Evolutionary conservation across 2,797 vertebrate genomes (phyloP), one percentile per base, ranked within the genome.

Genomic region (Margarornis squamiger): DNA sequence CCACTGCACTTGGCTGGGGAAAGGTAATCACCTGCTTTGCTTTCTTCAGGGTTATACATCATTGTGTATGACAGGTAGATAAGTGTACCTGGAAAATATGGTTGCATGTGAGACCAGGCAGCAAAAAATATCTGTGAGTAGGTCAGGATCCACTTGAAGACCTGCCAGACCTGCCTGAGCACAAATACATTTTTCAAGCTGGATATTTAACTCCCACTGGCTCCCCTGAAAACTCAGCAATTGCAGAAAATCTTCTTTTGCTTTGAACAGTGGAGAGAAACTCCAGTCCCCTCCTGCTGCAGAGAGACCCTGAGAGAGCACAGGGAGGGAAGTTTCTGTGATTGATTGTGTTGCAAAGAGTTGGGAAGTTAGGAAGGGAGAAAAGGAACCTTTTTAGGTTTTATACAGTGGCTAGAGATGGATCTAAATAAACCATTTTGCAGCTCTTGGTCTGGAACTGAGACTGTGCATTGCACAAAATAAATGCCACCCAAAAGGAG

Each of bases 11-110:
- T 70, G 70, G 48, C 74, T 55, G 66, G 51, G 59, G 83, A 84
- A 77, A 90, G 55, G 55, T 38, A 85, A 93, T 93, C 93, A 73
- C 88, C 59, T 78, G 15, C 90, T 84, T 81, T 81, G 61, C 43
- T 86, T 90, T 75, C 71, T 90, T 68, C 22, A 11, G 77, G 29
- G 54, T 38, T 80, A n/a, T 68, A 68, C 46, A 72, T 80, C 49
- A 34, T 5, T 21, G 41, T 58, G 30, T 45, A 43, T 16, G 72
- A 82, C 89, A 95, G 70, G 86, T 16, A 90, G 91, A 72, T 49
- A 86, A 91, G 55, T 29, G 49, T 39, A 68, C 67, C 80, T 85
- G 88, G 82, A 93, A 95, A 96, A 94, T 23, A 77, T 0, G 6
- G 45, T 23, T 80, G n/a, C 59, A 34, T 29, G 78, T 59, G 91